Base-by-base conservation (phyloP, 2,113 vertebrate species). In the Eptesicus fuscus region DNA sequence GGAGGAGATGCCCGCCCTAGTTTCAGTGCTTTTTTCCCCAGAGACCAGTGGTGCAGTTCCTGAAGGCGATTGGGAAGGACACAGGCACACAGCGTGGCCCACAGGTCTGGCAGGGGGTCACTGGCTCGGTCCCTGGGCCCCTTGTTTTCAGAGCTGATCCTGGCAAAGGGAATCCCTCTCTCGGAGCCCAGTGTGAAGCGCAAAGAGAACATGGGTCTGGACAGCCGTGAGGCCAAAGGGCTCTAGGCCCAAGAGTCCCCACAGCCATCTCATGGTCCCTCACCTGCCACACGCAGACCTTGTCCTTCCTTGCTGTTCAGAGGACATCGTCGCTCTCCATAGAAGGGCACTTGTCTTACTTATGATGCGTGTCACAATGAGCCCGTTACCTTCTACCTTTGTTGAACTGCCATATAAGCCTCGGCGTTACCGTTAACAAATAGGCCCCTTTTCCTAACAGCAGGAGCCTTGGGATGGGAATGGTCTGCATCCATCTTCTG, bases 31-130 rank as follows among this genome's bases (percentile, higher is more conserved):
- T 61, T 61, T 61, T 61, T 28, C 25, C 37, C 47, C 61, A 25
- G 59, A 88, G 61, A 91, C 7, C 28, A 47, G 23, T 30, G 22
- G 30, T 35, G 35, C 12, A 30, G 32, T 76, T 49, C 51, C 37
- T 84, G 1, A 51, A 80, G 70, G 25, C 73, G 16, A n/a, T 73
- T 23, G 51, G 42, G 65, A 17, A 94, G 51, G 42, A 40, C 51
- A 37, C 30, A 0, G 42, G 40, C 61, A 8, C 1, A 9, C 13
- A 37, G 4, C 20, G 5, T 0, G 13, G 22, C 47, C 73, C 25
- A 7, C 9, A 1, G 11, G 16, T 12, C 63, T 14, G 2, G 35
- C 11, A 37, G 32, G 4, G 1, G 3, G 23, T 47, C 13, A 9
- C 69, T 32, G 7, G 28, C 80, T 79, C 20, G n/a, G 51, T 35